Evolutionary conservation across 2,888 invertebrate species (phyloP).

Genomic region (Crematogaster levior): DNA sequence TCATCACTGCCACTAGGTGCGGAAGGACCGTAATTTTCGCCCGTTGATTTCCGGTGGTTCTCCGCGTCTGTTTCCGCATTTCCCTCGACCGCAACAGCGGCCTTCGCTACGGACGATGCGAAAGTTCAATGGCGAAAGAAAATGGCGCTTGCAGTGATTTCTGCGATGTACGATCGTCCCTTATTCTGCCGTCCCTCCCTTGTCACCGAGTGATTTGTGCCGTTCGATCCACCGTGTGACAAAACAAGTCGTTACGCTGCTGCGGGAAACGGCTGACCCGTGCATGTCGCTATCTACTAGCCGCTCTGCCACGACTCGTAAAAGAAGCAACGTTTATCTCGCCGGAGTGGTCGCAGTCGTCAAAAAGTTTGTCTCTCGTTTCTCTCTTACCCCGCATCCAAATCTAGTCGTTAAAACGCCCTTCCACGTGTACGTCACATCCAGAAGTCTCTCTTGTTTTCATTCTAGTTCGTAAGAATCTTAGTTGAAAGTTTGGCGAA

Average conservation of each 20-base stretch:
- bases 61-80: slow-evolving; percentile 40
- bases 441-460: slow-evolving; percentile 30
- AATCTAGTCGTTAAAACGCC: slow-evolving; percentile 57
- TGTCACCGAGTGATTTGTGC: slow-evolving; percentile 70
- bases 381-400: slow-evolving; percentile 61
- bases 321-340: slow-evolving; percentile 73
- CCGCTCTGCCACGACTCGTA: slow-evolving; percentile 64
- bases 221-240: slow-evolving; percentile 66
- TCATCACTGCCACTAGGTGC: neutral
- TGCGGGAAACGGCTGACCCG: slow-evolving; percentile 66
- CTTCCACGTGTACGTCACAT: neutral
- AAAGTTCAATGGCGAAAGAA: slow-evolving; percentile 50
- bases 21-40: slow-evolving; percentile 33
- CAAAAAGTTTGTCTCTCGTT: slow-evolving; percentile 73
- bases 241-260: slow-evolving; percentile 72
- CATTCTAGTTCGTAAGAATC: slow-evolving; percentile 1
- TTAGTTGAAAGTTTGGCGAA: neutral
- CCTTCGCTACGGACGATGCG: neutral
- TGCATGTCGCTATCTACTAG: slow-evolving; percentile 66
- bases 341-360: slow-evolving; percentile 65
- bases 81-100: neutral
- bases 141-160: slow-evolving; percentile 63
- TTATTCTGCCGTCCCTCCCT: neutral
- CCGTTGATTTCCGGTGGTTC: slow-evolving; percentile 33
- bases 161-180: slow-evolving; percentile 47